phyloP scores from a whole-genome alignment of 1,140 invertebrate genomes.

The Asobara japonica region DNA sequence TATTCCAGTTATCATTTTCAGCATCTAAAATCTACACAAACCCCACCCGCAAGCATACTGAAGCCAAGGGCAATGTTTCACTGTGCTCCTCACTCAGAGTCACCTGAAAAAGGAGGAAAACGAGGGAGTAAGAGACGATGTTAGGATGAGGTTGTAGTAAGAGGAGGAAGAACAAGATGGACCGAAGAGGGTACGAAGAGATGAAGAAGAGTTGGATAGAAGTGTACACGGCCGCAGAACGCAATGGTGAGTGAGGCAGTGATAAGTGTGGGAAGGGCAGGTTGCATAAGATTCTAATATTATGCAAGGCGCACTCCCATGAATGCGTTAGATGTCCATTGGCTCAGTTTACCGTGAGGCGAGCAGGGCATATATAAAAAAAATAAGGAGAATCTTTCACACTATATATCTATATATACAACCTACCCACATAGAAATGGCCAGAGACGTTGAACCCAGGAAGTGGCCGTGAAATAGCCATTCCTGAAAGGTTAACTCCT shows the following conservation, averaged over 20 bases:
- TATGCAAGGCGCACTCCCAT: constrained; percentile 59
- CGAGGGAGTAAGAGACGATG: not conserved
- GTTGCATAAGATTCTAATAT: constrained; percentile 64
- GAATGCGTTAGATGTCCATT: constrained; percentile 59
- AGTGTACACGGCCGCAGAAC: constrained; percentile 20
- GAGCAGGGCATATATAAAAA: constrained; percentile 30
- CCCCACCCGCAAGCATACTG: not conserved
- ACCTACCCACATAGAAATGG: constrained; percentile 57
- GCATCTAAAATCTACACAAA: constrained; percentile 33
- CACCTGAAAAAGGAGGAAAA: not conserved
- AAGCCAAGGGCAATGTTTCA: constrained; percentile 14
- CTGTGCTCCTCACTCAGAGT: not conserved
- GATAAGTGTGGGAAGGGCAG: constrained; percentile 68
- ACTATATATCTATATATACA: constrained; percentile 30
- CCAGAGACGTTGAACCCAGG: constrained; percentile 62
- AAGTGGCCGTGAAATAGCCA: constrained; percentile 64
- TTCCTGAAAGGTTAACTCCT: constrained; percentile 60
- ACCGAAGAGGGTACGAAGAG: not conserved
- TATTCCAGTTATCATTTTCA: too few species aligned
- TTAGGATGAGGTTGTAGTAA: not conserved
- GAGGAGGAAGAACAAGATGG: constrained; percentile 1
- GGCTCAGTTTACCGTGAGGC: constrained; percentile 44
- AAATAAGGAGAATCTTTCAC: constrained; percentile 27
- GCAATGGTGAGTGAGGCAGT: constrained; percentile 50
- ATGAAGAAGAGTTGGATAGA: constrained; percentile 20